These are phyloP conservation scores for Leptinotarsa juncta DNA, from an alignment of 2,888 invertebrate species.

Conservation along the genomic window DNA sequence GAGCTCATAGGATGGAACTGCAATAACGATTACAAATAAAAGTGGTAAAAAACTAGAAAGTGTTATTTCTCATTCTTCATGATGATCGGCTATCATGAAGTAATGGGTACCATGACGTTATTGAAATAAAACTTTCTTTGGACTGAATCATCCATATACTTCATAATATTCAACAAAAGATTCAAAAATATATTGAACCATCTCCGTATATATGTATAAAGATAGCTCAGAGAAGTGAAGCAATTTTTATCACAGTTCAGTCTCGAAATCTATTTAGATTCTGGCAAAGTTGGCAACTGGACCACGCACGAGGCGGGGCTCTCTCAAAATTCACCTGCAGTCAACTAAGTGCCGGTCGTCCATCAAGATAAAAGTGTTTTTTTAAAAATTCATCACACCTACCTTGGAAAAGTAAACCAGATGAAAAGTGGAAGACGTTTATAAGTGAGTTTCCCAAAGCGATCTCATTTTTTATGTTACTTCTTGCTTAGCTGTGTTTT, in stretches of 20 bases:
- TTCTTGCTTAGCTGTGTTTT: neutral
- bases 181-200: neutral
- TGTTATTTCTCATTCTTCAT: too few species aligned
- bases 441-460: slow-evolving; percentile 22
- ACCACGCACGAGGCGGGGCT: slow-evolving; percentile 25
- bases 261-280: slow-evolving; percentile 40
- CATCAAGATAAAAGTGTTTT: slow-evolving; percentile 27
- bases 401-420: slow-evolving; percentile 25
- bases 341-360: slow-evolving; percentile 30
- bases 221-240: slow-evolving; percentile 28
- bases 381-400: slow-evolving; percentile 20
- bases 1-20: too few species aligned
- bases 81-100: too few species aligned
- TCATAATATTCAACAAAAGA: neutral
- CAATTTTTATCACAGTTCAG: slow-evolving; percentile 33
- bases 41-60: too few species aligned
- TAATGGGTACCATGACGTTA: too few species aligned
- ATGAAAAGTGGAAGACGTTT: slow-evolving; percentile 26
- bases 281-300: slow-evolving; percentile 43
- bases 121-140: too few species aligned
- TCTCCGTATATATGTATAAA: slow-evolving; percentile 21
- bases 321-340: slow-evolving; percentile 32
- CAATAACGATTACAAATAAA: too few species aligned
- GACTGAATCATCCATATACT: neutral
- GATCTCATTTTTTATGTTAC: neutral